Conservation (phyloP, 2,113 vertebrate genomes). For the Australoheros scitulus region DNA sequence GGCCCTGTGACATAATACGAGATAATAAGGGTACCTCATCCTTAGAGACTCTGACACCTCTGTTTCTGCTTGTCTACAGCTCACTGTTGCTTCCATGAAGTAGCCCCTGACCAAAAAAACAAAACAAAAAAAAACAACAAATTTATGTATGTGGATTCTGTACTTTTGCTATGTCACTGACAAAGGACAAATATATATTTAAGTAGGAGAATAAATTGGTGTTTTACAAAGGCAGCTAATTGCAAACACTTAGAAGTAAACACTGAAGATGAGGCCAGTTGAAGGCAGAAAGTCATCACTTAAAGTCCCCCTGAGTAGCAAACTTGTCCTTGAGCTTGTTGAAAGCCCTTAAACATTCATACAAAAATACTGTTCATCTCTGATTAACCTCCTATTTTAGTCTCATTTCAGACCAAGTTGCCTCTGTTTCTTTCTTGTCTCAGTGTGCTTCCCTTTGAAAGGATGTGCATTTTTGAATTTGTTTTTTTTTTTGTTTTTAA, state of each 20-base stretch:
- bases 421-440: not conserved
- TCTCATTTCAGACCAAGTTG: not conserved
- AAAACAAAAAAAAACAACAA: not conserved
- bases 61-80: constrained; percentile 35
- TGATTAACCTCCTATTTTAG: constrained; percentile 12
- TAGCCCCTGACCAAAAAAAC: not conserved
- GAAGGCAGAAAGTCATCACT: not conserved
- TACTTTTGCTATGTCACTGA: not conserved
- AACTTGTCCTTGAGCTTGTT: constrained; percentile 26
- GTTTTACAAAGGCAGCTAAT: not conserved
- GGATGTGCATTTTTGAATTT: not conserved
- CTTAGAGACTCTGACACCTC: constrained; percentile 54
- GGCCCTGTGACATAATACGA: constrained; percentile 62
- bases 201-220: not conserved
- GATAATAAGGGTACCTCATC: constrained; percentile 60
- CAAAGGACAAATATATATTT: not conserved
- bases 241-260: constrained; percentile 6
- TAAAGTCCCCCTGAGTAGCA: not conserved
- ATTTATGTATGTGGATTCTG: not conserved
- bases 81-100: constrained; percentile 5
- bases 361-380: constrained; percentile 17
- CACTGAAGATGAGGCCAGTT: not conserved
- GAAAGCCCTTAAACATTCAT: constrained; percentile 12
- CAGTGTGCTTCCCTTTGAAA: not conserved
- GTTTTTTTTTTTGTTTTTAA: not conserved